Evolutionary conservation across 2,888 invertebrate species (phyloP).

Genomic region (Chrysolina oricalcia): DNA sequence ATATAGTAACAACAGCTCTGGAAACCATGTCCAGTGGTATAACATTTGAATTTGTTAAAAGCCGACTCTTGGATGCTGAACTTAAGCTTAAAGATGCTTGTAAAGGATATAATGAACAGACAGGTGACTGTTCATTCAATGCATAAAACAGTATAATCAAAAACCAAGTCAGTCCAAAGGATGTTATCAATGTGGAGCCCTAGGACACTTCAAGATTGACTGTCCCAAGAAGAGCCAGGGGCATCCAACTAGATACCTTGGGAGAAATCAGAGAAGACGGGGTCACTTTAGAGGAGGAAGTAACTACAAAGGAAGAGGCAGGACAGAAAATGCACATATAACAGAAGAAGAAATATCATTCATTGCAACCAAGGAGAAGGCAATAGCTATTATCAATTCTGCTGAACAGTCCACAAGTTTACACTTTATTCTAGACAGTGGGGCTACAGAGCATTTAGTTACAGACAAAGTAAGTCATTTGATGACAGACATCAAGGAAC

Average conservation of each 20-base stretch:
- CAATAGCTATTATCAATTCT: neutral
- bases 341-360: neutral
- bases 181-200: too few relatives aligned
- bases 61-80: slow-evolving; percentile 18
- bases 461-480: neutral
- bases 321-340: neutral
- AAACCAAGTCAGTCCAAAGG: too few relatives aligned
- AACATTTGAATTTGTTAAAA: slow-evolving; percentile 7
- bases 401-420: neutral
- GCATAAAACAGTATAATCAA: too few relatives aligned
- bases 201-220: neutral
- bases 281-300: neutral
- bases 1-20: neutral
- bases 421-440: too few relatives aligned
- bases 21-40: neutral
- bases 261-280: too few relatives aligned
- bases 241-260: neutral
- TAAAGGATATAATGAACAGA: neutral
- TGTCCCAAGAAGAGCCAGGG: neutral
- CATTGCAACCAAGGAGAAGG: neutral
- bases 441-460: slow-evolving; percentile 10
- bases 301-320: neutral
- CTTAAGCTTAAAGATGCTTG: slow-evolving; percentile 10
- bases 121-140: neutral
- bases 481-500: neutral